Conservation (phyloP, 2,113 vertebrate genomes). For the Chaetorhynchus papuensis region DNA sequence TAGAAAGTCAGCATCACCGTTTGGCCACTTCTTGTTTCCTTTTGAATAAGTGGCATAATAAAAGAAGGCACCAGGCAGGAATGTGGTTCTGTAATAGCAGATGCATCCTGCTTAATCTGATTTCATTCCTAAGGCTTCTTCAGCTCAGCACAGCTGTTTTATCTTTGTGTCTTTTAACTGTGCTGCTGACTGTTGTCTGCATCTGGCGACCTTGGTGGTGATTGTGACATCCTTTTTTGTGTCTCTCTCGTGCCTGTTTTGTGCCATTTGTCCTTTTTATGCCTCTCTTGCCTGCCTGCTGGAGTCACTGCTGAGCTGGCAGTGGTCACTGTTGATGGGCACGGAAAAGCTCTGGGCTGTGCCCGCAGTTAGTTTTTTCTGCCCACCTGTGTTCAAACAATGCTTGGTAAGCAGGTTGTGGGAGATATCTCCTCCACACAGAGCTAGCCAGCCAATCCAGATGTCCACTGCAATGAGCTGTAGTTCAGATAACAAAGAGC, state of each 20-base stretch:
- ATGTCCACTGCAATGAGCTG: not conserved
- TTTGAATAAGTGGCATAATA: not conserved
- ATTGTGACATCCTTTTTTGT: not conserved
- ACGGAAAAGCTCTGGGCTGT: not conserved
- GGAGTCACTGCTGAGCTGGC: not conserved
- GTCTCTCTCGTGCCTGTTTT: too few relatives aligned
- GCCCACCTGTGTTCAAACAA: not conserved
- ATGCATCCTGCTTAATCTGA: not conserved
- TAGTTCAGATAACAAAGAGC: too few relatives aligned
- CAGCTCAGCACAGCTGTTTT: not conserved
- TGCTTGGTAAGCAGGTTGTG: not conserved
- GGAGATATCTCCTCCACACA: not conserved
- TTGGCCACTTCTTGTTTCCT: not conserved
- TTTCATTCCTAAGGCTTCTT: not conserved
- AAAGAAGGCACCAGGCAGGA: not conserved
- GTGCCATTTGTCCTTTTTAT: not conserved
- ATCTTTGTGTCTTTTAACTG: not conserved
- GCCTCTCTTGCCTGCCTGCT: not conserved
- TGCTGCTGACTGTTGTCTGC: not conserved
- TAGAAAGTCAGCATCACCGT: not conserved
- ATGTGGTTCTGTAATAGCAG: not conserved
- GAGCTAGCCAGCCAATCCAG: not conserved
- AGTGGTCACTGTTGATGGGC: not conserved
- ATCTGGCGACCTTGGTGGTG: not conserved
- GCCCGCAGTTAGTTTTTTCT: not conserved